These are phyloP conservation scores for Australoheros scitulus DNA, from an alignment of 2,113 vertebrate genomes.

Conservation along the genomic window DNA sequence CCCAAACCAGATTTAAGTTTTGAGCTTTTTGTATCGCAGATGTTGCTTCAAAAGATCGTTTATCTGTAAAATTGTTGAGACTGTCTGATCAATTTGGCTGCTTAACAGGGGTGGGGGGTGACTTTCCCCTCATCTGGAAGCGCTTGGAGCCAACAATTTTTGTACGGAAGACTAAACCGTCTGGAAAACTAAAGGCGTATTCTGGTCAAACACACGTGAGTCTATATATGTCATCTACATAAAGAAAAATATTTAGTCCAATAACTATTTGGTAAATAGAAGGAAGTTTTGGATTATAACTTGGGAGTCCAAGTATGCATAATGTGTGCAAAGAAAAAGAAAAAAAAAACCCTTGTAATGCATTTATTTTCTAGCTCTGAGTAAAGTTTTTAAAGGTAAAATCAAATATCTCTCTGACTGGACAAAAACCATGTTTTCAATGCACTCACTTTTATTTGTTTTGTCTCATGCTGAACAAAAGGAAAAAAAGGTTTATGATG, in stretches of 20 bases:
- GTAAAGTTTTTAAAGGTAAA: constrained; percentile 34
- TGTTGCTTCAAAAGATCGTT: not conserved
- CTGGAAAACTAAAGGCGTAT: constrained; percentile 29
- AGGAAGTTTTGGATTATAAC: constrained; percentile 69
- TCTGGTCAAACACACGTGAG: constrained; percentile 51
- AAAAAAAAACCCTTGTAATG: constrained; percentile 13
- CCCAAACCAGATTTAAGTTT: not conserved
- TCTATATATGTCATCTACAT: constrained; percentile 46
- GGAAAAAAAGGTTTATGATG: not conserved
- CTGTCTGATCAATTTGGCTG: not conserved
- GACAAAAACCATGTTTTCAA: constrained; percentile 34
- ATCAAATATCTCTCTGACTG: constrained; percentile 28
- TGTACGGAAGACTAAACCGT: constrained; percentile 38
- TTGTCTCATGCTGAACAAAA: constrained; percentile 21
- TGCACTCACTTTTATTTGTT: constrained; percentile 20
- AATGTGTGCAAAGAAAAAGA: constrained; percentile 51
- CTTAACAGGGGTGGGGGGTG: not conserved
- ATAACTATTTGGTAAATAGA: constrained; percentile 67
- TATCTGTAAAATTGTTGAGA: not conserved
- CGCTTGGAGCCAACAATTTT: not conserved
- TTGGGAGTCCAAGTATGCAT: constrained; percentile 61
- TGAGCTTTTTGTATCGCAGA: not conserved
- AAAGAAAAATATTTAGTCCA: constrained; percentile 40
- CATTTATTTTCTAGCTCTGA: constrained; percentile 35
- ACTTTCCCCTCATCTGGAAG: constrained; percentile 5